phyloP scores from a whole-genome alignment of 2,888 invertebrate genomes.

The Danaus chrysippus region DNA sequence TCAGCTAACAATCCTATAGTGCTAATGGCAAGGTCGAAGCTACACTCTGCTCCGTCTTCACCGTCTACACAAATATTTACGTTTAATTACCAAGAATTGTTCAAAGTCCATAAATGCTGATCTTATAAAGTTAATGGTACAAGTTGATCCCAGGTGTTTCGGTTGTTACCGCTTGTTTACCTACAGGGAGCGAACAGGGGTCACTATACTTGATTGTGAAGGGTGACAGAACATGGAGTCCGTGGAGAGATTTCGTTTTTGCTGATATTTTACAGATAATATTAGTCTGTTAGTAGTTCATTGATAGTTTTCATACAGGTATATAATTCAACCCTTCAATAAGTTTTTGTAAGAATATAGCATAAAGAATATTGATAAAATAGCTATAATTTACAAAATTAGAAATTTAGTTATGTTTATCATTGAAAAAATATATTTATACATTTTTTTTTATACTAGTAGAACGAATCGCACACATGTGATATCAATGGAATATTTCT shows the following conservation, averaged over 20 bases:
- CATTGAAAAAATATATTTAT: no score
- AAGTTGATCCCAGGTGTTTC: constrained; percentile 62
- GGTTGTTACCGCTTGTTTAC: constrained; percentile 49
- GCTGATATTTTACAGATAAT: not conserved
- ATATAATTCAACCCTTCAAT: no score
- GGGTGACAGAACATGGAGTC: constrained; percentile 50
- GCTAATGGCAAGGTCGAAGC: not conserved
- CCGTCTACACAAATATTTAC: constrained; percentile 41
- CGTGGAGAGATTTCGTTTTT: constrained; percentile 36
- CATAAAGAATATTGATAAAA: no score
- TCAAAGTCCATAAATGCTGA: constrained; percentile 35
- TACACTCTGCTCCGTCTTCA: not conserved
- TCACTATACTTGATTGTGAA: constrained; percentile 61
- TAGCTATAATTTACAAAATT: no score
- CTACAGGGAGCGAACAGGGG: constrained; percentile 53
- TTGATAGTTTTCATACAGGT: no score
- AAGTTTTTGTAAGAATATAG: no score
- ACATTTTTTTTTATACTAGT: no score
- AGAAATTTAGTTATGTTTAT: no score
- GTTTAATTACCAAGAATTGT: constrained; percentile 48
- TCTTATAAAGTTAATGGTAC: constrained; percentile 38
- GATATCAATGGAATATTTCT: not conserved
- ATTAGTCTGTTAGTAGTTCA: no score
- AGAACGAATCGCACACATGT: not conserved
- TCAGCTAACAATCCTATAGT: not conserved